Evolutionary conservation across 1,140 invertebrate species (phyloP).

Genomic region (Phymastichus coffea): DNA sequence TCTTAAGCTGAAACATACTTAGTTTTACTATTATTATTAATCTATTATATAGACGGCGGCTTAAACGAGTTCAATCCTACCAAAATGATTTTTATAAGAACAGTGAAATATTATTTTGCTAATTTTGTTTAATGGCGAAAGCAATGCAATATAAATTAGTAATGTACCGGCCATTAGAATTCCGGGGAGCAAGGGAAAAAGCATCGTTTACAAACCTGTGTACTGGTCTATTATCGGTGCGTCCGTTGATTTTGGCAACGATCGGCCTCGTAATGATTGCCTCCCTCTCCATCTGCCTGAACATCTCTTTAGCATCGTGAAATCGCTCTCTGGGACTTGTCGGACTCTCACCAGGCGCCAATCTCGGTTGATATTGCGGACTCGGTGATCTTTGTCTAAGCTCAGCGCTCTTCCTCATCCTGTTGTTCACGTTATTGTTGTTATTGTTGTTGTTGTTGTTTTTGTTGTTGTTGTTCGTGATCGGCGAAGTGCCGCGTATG

Average conservation of each 20-base stretch:
- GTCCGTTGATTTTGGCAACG: slow-evolving; percentile 35
- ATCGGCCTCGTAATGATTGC: slow-evolving; percentile 59
- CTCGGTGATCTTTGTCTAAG: slow-evolving; percentile 58
- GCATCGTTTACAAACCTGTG: too few relatives aligned
- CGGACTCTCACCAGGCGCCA: slow-evolving; percentile 40
- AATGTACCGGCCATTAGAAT: too few relatives aligned
- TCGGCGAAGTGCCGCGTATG: too few relatives aligned
- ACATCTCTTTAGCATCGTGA: slow-evolving; percentile 81
- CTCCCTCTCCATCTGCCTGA: slow-evolving; percentile 73
- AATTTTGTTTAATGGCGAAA: too few relatives aligned
- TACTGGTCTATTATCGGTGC: not conserved
- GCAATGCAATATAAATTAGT: too few relatives aligned
- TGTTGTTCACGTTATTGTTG: slow-evolving; percentile 30
- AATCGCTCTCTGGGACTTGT: slow-evolving; percentile 70
- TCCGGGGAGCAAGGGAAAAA: too few relatives aligned
- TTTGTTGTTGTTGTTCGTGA: not conserved
- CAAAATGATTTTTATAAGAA: too few relatives aligned
- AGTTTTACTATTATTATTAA: too few relatives aligned
- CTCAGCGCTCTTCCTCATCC: slow-evolving; percentile 45
- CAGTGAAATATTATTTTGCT: too few relatives aligned
- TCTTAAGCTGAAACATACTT: too few relatives aligned
- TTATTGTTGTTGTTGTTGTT: slow-evolving; percentile 32
- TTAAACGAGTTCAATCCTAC: too few relatives aligned
- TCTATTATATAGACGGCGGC: too few relatives aligned
- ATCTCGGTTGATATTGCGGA: slow-evolving; percentile 53